Percentiles rank a stretch among this genome's conserved stretches.
phyloP scores from a whole-genome alignment of 2,888 invertebrate species.

The Acronicta alni region DNA sequence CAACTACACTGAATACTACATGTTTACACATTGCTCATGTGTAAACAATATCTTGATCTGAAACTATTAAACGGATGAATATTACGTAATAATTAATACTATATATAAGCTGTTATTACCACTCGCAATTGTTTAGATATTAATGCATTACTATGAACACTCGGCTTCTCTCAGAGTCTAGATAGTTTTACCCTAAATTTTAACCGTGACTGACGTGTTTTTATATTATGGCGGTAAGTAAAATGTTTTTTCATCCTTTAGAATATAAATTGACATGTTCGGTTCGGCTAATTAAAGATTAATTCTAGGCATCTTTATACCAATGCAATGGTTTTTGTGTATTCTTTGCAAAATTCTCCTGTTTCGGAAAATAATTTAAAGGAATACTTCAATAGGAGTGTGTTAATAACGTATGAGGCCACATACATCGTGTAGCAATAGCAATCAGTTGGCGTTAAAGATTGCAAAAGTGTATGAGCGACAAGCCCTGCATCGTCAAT shows the following conservation, averaged over 20 bases:
- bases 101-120: constrained; percentile 7
- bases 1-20: background rate
- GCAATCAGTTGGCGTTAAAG: constrained; percentile 29
- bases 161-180: background rate
- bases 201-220: constrained; percentile 13
- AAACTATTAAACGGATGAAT: constrained; percentile 6
- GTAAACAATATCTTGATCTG: constrained; percentile 2
- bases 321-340: too few relatives aligned
- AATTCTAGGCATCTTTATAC: too few relatives aligned
- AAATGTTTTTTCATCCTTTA: background rate
- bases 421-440: constrained; percentile 26
- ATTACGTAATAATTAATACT: background rate
- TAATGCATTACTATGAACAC: constrained; percentile 5
- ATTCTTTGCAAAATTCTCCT: constrained; percentile 4
- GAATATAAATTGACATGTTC: background rate
- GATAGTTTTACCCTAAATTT: constrained; percentile 17
- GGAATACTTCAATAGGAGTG: constrained; percentile 6
- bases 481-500: constrained; percentile 2
- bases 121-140: constrained; percentile 22
- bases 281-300: background rate
- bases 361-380: constrained; percentile 18
- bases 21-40: background rate
- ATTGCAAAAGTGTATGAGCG: constrained; percentile 37
- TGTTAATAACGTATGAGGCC: constrained; percentile 25
- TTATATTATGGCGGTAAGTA: background rate